Base-by-base conservation (phyloP, 2,888 invertebrate genomes). In the Smittia sp. region DNA sequence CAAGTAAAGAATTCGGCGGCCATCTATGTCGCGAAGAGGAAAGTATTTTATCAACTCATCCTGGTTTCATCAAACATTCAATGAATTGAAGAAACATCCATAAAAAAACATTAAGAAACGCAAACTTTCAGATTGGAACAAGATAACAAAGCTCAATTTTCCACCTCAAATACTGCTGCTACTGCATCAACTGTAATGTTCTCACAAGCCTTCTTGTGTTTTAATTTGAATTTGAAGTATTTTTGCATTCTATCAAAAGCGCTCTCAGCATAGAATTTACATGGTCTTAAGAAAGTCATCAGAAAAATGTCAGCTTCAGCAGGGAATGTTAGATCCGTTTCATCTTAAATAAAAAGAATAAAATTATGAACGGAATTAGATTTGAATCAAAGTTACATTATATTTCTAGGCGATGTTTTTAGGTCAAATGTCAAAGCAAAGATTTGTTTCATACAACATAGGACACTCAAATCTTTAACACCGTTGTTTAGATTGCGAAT, bases 191-290 rank as follows among this genome's bases (percentile, higher is more conserved):
- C 92, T 7, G 86, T 78, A 65, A 93, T 83, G 76, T 89, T 84
- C 0, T 81, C 79, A 77, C 88, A 89, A 74, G 89, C 85, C 18
- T 86, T 85, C 0, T 86, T 85, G 77, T 93, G 85, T 75, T 86
- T 85, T 15, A 81, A 68, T 76, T 88, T 87, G 81, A 90, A 92
- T 77, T 86, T 86, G 81, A 90, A 93, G 78, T 88, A 92, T 70
- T 86, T 86, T 58, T 72, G 72, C 24, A 72, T 3, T 24, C 18
- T 32, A 11, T 88, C 87, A 76, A 90, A 89, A 1, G 94, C 90
- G 77, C 92, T 89, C 69, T 92, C 90, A 0, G 93, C 87, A 79
- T 95, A 92, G 82, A 90, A 96, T 82, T 94, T 93, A 79, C 91
- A 90, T 0, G 94, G 94, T 74, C 96, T 2, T 63, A 96, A 83